These are phyloP conservation scores for Turritopsis rubra DNA, from an alignment of 30 jellyfish, hydroid and myxozoan species.

Conservation along the genomic window DNA sequence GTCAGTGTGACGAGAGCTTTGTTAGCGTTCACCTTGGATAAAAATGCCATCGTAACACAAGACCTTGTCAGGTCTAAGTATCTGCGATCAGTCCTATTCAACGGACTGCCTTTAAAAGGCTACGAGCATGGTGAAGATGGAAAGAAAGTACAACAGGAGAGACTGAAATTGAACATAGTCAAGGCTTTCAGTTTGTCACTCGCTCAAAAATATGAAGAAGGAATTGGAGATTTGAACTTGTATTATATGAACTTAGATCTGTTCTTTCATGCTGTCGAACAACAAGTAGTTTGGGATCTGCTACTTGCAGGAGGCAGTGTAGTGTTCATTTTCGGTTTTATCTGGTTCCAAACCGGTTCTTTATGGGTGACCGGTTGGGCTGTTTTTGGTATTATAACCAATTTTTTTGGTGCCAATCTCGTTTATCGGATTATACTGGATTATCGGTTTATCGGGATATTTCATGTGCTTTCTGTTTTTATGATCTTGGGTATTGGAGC, in stretches of 20 bases:
- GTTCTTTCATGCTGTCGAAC: conserved; percentile 79
- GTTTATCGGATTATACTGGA: conserved; percentile 78
- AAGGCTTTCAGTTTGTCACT: conserved; percentile 64
- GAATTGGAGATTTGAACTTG: conserved; percentile 61
- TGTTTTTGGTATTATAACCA: conserved; percentile 71
- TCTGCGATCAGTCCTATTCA: conserved; percentile 62
- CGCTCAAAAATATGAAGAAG: conserved; percentile 41
- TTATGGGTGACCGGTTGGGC: conserved; percentile 96
- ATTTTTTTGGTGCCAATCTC: conserved; percentile 88
- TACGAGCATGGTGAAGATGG: conserved; percentile 68
- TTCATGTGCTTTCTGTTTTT: conserved; percentile 89
- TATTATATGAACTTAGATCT: conserved; percentile 62
- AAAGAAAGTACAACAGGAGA: conserved; percentile 47
- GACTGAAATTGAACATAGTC: conserved; percentile 27
- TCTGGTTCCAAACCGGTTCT: conserved; percentile 93
- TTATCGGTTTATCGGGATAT: conserved; percentile 80
- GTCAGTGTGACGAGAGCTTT: conserved; percentile 55
- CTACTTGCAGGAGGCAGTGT: conserved; percentile 94
- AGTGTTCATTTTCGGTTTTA: conserved; percentile 68
- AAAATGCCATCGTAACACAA: conserved; percentile 25
- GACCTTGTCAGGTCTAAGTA: conserved; percentile 39
- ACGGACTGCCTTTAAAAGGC: conserved; percentile 84
- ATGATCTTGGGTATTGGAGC: conserved; percentile 94
- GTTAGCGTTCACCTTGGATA: conserved; percentile 70
- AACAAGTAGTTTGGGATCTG: conserved; percentile 74